Percentiles rank a stretch among this genome's conserved stretches.
These are phyloP conservation scores for Grantiella picta DNA, from an alignment of 2,113 vertebrate genomes.

Conservation along the genomic window DNA sequence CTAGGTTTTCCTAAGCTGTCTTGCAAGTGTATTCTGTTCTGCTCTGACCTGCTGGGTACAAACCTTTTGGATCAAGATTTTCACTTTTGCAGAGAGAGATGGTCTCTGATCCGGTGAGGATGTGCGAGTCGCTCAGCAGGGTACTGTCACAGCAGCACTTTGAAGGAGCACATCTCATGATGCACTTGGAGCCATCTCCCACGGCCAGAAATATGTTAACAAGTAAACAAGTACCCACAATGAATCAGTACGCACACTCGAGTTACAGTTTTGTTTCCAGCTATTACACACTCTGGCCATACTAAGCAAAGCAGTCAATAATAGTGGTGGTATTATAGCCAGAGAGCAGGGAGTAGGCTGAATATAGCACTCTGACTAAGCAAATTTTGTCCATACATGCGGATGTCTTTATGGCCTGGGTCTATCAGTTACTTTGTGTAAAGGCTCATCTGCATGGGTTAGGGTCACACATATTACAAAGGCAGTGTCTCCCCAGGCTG, in stretches of 20 bases:
- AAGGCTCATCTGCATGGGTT: neutral
- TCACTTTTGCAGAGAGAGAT: neutral
- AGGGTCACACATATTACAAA: neutral
- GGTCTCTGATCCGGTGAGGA: fast-evolving
- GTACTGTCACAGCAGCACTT: fast-evolving
- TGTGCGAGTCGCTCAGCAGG: fast-evolving
- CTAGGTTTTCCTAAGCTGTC: neutral
- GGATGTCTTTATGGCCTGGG: neutral
- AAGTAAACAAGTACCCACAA: neutral
- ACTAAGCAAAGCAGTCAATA: neutral
- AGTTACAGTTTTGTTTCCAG: neutral
- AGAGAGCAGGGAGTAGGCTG: neutral
- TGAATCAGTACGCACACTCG: neutral
- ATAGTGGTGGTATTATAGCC: neutral
- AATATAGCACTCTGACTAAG: neutral
- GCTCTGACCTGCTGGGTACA: neutral
- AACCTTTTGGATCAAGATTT: neutral
- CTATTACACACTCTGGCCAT: neutral
- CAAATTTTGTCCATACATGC: neutral
- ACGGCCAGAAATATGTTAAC: neutral
- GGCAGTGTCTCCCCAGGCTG: neutral
- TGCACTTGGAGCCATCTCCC: neutral
- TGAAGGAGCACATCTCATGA: fast-evolving
- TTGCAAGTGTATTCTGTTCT: neutral
- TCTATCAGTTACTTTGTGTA: neutral